phyloP scores from a whole-genome alignment of 2,113 vertebrate genomes.

The Apodemus sylvaticus region DNA sequence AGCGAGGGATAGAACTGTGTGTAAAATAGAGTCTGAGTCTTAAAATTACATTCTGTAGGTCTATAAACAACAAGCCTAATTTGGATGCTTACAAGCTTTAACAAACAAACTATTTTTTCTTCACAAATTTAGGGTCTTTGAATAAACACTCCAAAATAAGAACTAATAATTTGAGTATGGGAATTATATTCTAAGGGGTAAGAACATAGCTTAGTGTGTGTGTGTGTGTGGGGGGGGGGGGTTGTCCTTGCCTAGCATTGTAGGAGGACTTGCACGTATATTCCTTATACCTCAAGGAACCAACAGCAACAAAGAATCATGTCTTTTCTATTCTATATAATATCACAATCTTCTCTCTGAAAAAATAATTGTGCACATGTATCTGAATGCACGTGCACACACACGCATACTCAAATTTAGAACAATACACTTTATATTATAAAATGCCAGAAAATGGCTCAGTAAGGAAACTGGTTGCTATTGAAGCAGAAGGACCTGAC shows the following conservation, averaged over 20 bases:
- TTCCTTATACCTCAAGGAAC: background rate
- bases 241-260: background rate
- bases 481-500: background rate
- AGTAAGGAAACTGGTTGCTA: no score
- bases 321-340: background rate
- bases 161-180: background rate
- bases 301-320: background rate
- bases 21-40: background rate
- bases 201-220: no score
- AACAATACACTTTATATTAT: background rate
- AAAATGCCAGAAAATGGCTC: background rate
- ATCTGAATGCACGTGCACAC: fast-evolving
- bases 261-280: background rate
- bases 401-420: background rate
- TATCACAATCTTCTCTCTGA: background rate
- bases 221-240: no score
- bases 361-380: background rate
- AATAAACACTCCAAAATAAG: background rate
- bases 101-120: background rate
- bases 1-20: background rate
- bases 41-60: background rate
- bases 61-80: background rate
- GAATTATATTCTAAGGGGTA: background rate
- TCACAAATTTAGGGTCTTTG: background rate
- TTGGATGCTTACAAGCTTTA: background rate